Evolutionary conservation across 2,113 vertebrate genomes (phyloP).

Genomic region (Noctilio leporinus): DNA sequence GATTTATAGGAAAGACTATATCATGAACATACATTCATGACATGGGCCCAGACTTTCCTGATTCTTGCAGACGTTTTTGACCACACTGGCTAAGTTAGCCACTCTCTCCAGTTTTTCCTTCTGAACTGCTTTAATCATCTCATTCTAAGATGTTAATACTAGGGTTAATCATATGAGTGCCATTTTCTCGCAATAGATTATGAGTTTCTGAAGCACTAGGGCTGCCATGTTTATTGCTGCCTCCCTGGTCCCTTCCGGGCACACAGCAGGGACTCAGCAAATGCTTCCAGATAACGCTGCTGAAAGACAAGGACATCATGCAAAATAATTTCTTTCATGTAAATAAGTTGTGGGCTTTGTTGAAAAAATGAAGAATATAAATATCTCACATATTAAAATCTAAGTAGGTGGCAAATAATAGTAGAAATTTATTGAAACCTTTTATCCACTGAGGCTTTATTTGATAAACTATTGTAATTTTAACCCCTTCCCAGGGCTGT

Average conservation of each 20-base stretch:
- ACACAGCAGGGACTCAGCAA: neutral
- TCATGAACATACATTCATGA: no score
- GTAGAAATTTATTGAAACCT: neutral
- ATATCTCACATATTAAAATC: neutral
- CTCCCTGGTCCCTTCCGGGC: neutral
- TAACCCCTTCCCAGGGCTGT: neutral
- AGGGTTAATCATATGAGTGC: accelerated
- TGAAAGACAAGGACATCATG: neutral
- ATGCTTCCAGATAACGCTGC: neutral
- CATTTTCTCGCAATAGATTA: neutral
- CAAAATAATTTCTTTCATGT: neutral
- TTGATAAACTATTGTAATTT: neutral
- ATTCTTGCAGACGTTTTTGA: neutral
- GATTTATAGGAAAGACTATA: no score
- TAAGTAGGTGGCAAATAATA: neutral
- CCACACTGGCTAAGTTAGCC: neutral
- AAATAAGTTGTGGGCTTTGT: neutral
- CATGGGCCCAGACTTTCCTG: neutral
- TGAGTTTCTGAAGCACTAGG: neutral
- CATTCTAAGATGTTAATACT: neutral
- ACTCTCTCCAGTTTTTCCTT: neutral
- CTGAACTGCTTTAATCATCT: neutral
- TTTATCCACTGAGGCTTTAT: neutral
- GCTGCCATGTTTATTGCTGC: neutral
- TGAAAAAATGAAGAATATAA: neutral